These are phyloP conservation scores for Aphelocoma coerulescens DNA, from an alignment of 2,113 vertebrate species.

Conservation along the genomic window DNA sequence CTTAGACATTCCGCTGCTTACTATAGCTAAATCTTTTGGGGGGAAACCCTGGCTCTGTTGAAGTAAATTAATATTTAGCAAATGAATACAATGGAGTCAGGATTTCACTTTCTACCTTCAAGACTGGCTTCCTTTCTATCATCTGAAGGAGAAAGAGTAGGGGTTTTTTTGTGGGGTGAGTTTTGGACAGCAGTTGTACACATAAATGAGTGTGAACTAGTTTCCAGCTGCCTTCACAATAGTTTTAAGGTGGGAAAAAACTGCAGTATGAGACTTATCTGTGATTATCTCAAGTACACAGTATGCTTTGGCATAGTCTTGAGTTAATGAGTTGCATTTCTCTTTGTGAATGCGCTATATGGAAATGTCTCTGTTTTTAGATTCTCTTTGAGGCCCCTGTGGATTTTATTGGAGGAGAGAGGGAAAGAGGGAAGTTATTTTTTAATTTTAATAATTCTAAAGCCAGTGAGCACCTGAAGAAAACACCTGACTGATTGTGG, in stretches of 20 bases:
- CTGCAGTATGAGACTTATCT: not conserved
- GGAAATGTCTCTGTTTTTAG: not conserved
- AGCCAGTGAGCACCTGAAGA: not conserved
- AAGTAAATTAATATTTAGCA: not conserved
- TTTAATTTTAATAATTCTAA: slow-evolving; percentile 7
- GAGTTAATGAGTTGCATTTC: slow-evolving; percentile 8
- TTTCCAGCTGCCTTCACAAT: slow-evolving; percentile 34
- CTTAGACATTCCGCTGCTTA: not conserved
- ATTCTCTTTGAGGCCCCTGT: not conserved
- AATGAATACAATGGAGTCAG: not conserved
- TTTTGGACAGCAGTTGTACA: not conserved
- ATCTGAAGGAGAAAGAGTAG: not conserved
- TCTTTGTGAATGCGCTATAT: not conserved
- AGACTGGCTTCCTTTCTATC: not conserved
- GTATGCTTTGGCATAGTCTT: not conserved
- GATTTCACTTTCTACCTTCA: not conserved
- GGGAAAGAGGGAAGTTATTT: not conserved
- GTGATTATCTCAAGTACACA: not conserved
- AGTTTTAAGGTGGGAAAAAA: not conserved
- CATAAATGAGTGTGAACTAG: not conserved
- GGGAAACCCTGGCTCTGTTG: not conserved
- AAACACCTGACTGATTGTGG: not conserved
- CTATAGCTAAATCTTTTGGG: not conserved
- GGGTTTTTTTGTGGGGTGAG: not conserved
- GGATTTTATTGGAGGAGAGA: slow-evolving; percentile 1